A percentile compares a stretch with the other conserved stretches of the same genome.
Evolutionary conservation across 2,888 invertebrate genomes (phyloP).

Genomic region (Galerucella pusilla): DNA sequence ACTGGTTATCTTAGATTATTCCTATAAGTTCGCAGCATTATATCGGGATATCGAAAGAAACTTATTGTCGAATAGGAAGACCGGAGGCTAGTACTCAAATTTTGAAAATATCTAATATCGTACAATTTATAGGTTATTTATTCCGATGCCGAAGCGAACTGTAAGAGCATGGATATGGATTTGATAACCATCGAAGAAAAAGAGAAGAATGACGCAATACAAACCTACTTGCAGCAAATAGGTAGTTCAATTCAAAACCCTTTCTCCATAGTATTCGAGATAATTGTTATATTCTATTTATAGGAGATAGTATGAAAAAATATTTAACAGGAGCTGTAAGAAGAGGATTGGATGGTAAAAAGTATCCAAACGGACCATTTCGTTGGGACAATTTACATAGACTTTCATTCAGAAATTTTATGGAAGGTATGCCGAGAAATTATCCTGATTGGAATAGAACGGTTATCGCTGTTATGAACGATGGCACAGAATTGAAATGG

Average conservation of each 20-base stretch:
- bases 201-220: constrained; percentile 24
- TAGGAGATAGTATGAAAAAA: background rate
- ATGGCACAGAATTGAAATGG: background rate
- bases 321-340: background rate
- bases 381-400: background rate
- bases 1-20: too few relatives aligned
- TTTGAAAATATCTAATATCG: too few relatives aligned
- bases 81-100: too few relatives aligned
- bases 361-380: background rate
- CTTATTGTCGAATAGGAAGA: too few relatives aligned
- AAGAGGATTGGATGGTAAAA: background rate
- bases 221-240: constrained; percentile 3
- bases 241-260: background rate
- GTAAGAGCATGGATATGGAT: constrained; percentile 15
- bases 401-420: background rate
- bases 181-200: constrained; percentile 27
- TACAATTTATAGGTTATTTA: background rate
- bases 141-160: constrained; percentile 3
- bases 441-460: background rate
- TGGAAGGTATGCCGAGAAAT: background rate
- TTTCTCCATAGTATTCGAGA: background rate
- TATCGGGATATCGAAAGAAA: too few relatives aligned
- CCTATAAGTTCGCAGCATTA: too few relatives aligned
- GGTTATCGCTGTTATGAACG: background rate
- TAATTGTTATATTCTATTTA: background rate